Base-by-base conservation (phyloP, 2,797 vertebrate genomes). In the Acipenser ruthenus region DNA sequence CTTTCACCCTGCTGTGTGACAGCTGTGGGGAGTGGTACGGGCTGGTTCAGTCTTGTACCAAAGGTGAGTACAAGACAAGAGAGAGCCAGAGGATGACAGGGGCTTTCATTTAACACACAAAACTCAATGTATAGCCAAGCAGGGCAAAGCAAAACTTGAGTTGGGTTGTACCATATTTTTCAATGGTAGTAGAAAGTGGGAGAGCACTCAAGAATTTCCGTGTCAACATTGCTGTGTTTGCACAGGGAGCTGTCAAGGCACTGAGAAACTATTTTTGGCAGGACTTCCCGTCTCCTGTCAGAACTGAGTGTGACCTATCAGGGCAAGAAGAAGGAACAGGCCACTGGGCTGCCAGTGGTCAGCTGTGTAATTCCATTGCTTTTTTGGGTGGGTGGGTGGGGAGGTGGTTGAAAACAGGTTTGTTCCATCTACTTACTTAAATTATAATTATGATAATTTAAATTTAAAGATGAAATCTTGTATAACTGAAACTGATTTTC, bases 21-120 rank as follows among this genome's bases (percentile, higher is more conserved):
- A 94, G 93, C 81, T 98, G 95, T 1, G 95, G 94, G 6, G 93
- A 96, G 82, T 98, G 96, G 96, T 98, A 95, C 0, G 96, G 95
- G 50, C 81, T 92, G 52, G 94, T 93, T 23, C 92, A 95, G 78
- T 88, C 93, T 69, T 98, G 96, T 9, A 79, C 92, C 68, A 93
- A 86, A 94, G 95, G 95, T 97, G 79, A 89, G 84, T 1, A 47
- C 18, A 37, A 37, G 23, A 37, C 23, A 37, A 37, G 23, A 9
- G 51, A 53, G 6, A 8, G 12, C 8, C 6, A 53, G 52, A 3
- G 9, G 8, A 8, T 53, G 52, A 18, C 15, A 18, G 15, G 15
- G 15, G 52, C 52, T 9, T 53, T 12, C 8, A 1, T 53, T 8
- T 3, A 9, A 9, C 6, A 53, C 52, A 9, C 9, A 12, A 53